These are phyloP conservation scores for Geotrypetes seraphini DNA, from an alignment of 2,797 vertebrate genomes.

Conservation along the genomic window DNA sequence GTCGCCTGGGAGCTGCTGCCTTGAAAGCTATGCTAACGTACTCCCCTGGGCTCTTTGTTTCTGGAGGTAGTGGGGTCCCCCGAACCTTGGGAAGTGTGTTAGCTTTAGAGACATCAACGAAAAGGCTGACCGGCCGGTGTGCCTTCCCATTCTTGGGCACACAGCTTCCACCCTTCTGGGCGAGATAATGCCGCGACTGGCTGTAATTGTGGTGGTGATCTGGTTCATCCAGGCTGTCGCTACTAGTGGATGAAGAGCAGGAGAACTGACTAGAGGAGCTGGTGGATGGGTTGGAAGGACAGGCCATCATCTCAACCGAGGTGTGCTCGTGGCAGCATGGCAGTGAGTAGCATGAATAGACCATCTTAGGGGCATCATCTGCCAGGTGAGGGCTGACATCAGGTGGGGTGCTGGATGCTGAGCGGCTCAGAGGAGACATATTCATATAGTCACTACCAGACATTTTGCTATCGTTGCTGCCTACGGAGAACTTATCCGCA, in stretches of 20 bases:
- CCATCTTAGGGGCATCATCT: slow-evolving; percentile 48
- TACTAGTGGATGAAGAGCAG: slow-evolving; percentile 67
- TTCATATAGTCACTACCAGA: slow-evolving; percentile 67
- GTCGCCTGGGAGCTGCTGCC: neutral
- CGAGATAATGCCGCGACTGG: neutral
- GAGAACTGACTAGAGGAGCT: slow-evolving; percentile 43
- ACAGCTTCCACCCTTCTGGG: neutral
- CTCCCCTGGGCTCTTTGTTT: slow-evolving; percentile 57
- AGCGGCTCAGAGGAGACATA: slow-evolving; percentile 67
- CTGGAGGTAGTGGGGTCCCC: slow-evolving; percentile 53
- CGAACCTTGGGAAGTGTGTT: slow-evolving; percentile 64
- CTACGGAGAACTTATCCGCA: slow-evolving; percentile 1
- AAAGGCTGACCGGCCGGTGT: slow-evolving; percentile 46
- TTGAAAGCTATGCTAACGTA: slow-evolving; percentile 64
- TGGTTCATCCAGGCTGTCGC: slow-evolving; percentile 62
- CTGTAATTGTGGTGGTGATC: slow-evolving; percentile 38
- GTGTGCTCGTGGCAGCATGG: slow-evolving; percentile 62
- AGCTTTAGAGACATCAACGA: slow-evolving; percentile 66
- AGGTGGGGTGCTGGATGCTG: slow-evolving; percentile 46
- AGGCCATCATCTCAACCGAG: slow-evolving; percentile 38
- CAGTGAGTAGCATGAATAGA: slow-evolving; percentile 62
- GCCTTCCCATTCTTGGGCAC: neutral
- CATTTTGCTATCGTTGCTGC: slow-evolving; percentile 47
- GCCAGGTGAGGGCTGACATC: slow-evolving; percentile 2
- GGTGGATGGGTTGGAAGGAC: slow-evolving; percentile 6